A percentile compares a stretch with the other conserved stretches of the same genome.
These are phyloP conservation scores for Neodiprion pinetum DNA, from an alignment of 1,140 invertebrate species.

Conservation along the genomic window DNA sequence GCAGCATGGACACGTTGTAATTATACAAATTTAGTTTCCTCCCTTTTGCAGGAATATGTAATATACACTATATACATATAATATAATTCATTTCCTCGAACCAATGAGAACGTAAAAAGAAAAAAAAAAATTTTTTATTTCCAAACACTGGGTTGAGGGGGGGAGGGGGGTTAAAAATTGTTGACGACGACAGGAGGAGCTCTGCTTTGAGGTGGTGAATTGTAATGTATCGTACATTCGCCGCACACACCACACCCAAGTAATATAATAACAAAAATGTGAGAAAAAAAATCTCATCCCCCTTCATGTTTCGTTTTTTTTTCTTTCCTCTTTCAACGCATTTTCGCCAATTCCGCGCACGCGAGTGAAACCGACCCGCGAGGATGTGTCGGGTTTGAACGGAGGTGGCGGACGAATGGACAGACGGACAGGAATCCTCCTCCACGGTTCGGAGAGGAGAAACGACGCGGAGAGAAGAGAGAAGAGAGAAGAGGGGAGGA, in stretches of 20 bases:
- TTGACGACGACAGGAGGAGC: background rate
- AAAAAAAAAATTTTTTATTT: too few relatives aligned
- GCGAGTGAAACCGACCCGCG: conserved; percentile 22
- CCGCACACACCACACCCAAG: background rate
- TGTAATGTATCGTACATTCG: background rate
- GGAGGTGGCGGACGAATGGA: conserved; percentile 46
- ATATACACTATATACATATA: too few relatives aligned
- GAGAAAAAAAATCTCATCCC: background rate
- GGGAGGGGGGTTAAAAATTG: background rate
- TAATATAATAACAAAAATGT: too few relatives aligned
- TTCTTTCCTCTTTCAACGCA: background rate
- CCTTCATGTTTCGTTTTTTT: background rate
- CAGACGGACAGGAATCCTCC: conserved; percentile 20
- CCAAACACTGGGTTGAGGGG: background rate
- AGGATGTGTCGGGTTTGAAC: conserved; percentile 57
- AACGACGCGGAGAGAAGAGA: conserved; percentile 32
- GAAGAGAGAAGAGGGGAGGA: conserved; percentile 24
- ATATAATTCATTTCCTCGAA: too few relatives aligned
- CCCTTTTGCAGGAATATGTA: too few relatives aligned
- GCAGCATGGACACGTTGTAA: too few relatives aligned
- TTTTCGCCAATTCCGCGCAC: background rate
- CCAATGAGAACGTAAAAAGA: too few relatives aligned
- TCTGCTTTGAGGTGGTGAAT: conserved; percentile 15
- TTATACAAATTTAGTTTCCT: too few relatives aligned
- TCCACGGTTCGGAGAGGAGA: conserved; percentile 23